A percentile compares a stretch with the other conserved stretches of the same genome.
These are phyloP conservation scores for Ormyrus thymus DNA, from an alignment of 2,888 invertebrate species.

Conservation along the genomic window DNA sequence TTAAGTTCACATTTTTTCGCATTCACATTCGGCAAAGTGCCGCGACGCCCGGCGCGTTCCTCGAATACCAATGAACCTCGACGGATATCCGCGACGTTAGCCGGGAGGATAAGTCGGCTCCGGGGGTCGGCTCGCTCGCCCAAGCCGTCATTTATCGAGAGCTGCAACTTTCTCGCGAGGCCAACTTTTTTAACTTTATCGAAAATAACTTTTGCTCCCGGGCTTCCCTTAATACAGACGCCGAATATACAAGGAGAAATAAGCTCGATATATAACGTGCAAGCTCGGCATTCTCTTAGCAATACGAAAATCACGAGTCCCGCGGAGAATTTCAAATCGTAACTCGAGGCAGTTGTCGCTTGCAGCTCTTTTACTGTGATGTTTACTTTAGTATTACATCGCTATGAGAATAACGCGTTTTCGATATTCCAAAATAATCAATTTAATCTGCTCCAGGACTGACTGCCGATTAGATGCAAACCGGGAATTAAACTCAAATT, in stretches of 20 bases:
- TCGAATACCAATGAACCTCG: slow-evolving; percentile 72
- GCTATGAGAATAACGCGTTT: too few relatives aligned
- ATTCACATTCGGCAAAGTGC: slow-evolving; percentile 65
- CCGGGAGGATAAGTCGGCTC: slow-evolving; percentile 58
- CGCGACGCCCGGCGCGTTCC: slow-evolving; percentile 64
- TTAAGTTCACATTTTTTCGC: slow-evolving; percentile 74
- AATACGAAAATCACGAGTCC: too few relatives aligned
- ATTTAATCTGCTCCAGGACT: too few relatives aligned
- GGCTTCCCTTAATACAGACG: slow-evolving; percentile 4
- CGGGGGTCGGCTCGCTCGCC: slow-evolving; percentile 21
- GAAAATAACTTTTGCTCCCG: slow-evolving; percentile 29
- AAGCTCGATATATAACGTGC: too few relatives aligned
- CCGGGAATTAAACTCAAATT: too few relatives aligned
- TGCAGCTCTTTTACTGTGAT: too few relatives aligned
- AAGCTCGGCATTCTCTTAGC: too few relatives aligned
- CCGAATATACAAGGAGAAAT: neutral
- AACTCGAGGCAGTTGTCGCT: too few relatives aligned
- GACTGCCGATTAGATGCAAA: too few relatives aligned
- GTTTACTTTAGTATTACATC: too few relatives aligned
- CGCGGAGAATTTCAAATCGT: too few relatives aligned
- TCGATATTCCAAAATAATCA: too few relatives aligned
- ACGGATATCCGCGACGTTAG: slow-evolving; percentile 62
- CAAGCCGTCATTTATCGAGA: slow-evolving; percentile 48
- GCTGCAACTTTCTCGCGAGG: slow-evolving; percentile 43
- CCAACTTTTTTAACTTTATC: slow-evolving; percentile 53